phyloP scores from a whole-genome alignment of 2,797 vertebrate genomes.

The Brachymystax lenok region DNA sequence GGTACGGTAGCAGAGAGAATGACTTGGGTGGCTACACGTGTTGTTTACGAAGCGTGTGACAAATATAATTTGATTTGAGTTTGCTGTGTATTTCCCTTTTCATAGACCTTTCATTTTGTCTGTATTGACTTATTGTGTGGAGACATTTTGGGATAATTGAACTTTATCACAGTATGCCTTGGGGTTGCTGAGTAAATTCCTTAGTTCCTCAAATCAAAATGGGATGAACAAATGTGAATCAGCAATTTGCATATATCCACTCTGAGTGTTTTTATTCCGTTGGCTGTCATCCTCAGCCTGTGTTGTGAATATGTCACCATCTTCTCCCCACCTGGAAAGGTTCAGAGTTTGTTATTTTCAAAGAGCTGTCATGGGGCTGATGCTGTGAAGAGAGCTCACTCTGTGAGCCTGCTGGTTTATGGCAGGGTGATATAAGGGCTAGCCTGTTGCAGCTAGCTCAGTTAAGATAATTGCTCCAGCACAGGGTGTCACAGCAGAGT shows the following conservation, averaged over 20 bases:
- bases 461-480: neutral
- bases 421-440: neutral
- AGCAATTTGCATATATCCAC: neutral
- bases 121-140: neutral
- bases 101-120: neutral
- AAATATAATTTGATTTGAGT: neutral
- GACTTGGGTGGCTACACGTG: neutral
- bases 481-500: neutral
- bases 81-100: neutral
- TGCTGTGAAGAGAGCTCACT: neutral
- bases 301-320: neutral
- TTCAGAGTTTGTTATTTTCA: neutral
- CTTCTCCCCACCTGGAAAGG: neutral
- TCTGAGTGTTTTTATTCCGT: neutral
- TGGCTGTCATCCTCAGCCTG: neutral
- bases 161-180: neutral
- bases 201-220: neutral
- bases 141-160: neutral
- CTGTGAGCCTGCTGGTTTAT: neutral
- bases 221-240: neutral
- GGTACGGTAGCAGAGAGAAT: neutral
- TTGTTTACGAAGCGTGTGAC: neutral
- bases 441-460: neutral
- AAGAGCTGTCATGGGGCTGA: neutral
- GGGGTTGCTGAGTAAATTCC: neutral